Evolutionary conservation across 2,888 invertebrate species (phyloP).

Genomic region (Dyspetes luteomarginatus): DNA sequence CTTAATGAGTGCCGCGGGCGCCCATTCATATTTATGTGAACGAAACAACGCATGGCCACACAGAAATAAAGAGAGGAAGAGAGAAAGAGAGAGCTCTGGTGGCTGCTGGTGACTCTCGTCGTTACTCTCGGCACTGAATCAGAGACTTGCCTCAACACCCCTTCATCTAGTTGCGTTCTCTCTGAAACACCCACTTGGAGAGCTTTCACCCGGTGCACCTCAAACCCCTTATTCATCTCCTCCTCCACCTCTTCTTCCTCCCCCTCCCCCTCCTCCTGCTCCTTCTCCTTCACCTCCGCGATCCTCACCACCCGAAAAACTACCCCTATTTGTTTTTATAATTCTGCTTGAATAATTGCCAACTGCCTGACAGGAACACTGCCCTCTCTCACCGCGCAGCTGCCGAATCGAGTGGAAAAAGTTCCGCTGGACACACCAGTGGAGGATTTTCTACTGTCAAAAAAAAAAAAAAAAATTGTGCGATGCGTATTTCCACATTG

Average conservation of each 20-base stretch:
- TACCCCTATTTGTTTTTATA: slow-evolving; percentile 79
- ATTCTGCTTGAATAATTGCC: slow-evolving; percentile 79
- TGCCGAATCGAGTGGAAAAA: slow-evolving; percentile 29
- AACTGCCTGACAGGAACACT: slow-evolving; percentile 48
- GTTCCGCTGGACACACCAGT: too few species aligned
- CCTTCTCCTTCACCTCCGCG: slow-evolving; percentile 11
- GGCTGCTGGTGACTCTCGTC: slow-evolving; percentile 51
- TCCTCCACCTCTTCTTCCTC: slow-evolving; percentile 45
- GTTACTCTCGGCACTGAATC: slow-evolving; percentile 60
- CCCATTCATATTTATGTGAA: slow-evolving; percentile 78
- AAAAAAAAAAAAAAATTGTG: background rate
- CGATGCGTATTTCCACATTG: background rate
- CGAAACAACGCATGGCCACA: slow-evolving; percentile 71
- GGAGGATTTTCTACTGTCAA: too few species aligned
- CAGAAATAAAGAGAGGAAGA: slow-evolving; percentile 26
- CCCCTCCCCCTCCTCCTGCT: slow-evolving; percentile 39
- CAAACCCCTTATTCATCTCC: background rate
- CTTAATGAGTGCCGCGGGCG: slow-evolving; percentile 80
- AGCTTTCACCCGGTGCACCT: slow-evolving; percentile 53
- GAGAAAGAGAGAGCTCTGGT: slow-evolving; percentile 45
- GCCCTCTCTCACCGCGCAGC: slow-evolving; percentile 24
- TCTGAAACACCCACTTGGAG: slow-evolving; percentile 51
- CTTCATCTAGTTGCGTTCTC: slow-evolving; percentile 50
- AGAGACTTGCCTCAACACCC: slow-evolving; percentile 62
- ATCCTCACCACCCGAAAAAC: slow-evolving; percentile 65